These are phyloP conservation scores for Dolichopus griseipennis DNA, from an alignment of 2,888 invertebrate genomes.

Conservation along the genomic window DNA sequence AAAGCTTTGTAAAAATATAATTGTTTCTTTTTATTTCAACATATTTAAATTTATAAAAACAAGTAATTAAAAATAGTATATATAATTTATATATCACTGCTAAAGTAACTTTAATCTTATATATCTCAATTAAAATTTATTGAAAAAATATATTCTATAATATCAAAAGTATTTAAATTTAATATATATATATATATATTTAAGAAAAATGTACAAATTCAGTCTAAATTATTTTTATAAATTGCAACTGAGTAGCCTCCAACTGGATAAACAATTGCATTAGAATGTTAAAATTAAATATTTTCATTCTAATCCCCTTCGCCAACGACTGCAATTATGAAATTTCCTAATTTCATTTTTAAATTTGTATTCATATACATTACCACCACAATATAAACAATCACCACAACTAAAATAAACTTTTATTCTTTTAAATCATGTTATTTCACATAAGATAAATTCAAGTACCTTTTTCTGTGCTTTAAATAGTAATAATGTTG, in stretches of 20 bases:
- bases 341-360: not conserved
- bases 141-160: too few species aligned
- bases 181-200: too few species aligned
- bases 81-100: not conserved
- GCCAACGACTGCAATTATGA: not conserved
- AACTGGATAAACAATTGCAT: too few species aligned
- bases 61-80: too few species aligned
- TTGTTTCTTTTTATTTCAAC: too few species aligned
- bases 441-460: not conserved
- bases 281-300: too few species aligned
- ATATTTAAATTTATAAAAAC: too few species aligned
- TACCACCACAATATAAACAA: constrained; percentile 36
- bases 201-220: too few species aligned
- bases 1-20: not conserved
- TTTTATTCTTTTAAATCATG: not conserved
- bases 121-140: not conserved
- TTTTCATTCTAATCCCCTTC: not conserved
- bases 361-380: constrained; percentile 30
- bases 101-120: not conserved
- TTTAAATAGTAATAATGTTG: constrained; percentile 28
- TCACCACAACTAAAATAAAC: constrained; percentile 15
- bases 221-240: too few species aligned
- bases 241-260: too few species aligned
- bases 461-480: not conserved
- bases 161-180: too few species aligned